Evolutionary conservation across 2,888 invertebrate species (phyloP), one percentile per base, ranked within the genome.

Genomic region (Napeogenes sylphis): DNA sequence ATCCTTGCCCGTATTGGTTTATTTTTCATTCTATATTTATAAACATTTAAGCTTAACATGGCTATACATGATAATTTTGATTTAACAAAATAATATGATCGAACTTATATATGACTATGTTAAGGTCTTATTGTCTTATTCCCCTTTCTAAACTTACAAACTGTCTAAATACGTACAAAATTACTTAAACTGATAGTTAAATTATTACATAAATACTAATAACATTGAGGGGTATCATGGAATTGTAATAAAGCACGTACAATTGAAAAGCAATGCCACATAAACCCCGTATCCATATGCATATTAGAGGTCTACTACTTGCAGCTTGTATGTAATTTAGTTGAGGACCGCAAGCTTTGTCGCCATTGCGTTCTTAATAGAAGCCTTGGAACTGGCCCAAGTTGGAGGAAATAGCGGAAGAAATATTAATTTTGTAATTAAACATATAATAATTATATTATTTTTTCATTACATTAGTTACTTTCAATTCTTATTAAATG

Each of bases 311-410:
- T 62, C 63, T 59, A 56, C 55, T 64, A 63, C 63, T 62, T 61
- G 61, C 60, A 61, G 66, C 63, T 63, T 55, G 63, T 61, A 58
- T 65, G 68, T 71, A 73, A 71, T 73, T 73, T 68, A 71, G 71
- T 71, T 70, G 63, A 63, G 64, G 69, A 67, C 68, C 65, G 45
- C 67, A 65, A 62, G 68, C 70, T 73, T 70, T 73, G 72, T 72
- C 69, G 66, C 68, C 58, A 63, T 72, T 71, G 64, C 66, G 63
- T 65, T 61, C 59, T 66, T 70, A 68, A 71, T 71, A 68, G 67
- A 63, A 64, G 59, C 65, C 61, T 62, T 56, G 59, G 53, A 46
- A 42, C 30, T 54, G 46, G 58, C 60, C 12, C 55, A 58, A 64
- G 53, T 59, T 55, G 53, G 5, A 4, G 14, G 45, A 38, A 56